Evolutionary conservation across 2,113 vertebrate species (phyloP), one percentile per base, ranked within the genome.

Genomic region (Scatophagus argus): DNA sequence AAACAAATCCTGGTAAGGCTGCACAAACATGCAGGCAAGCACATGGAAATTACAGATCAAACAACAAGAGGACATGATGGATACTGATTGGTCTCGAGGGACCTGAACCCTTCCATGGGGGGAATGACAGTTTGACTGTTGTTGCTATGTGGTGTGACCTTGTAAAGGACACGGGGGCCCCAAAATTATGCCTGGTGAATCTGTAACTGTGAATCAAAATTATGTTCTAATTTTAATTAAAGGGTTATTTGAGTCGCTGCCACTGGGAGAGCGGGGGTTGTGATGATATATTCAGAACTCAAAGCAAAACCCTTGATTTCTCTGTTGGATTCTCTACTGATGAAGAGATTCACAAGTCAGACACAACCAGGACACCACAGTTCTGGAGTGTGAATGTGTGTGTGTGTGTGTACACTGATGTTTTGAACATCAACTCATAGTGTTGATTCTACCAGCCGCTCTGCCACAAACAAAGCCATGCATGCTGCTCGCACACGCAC

Each of bases 201-300:
- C n/a, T 61, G 58, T 39, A 64, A 14, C 17, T 7, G 17, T 44
- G 44, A n/a, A 47, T 65, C 29, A 32, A 46, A 77, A 82, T 73
- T 60, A 27, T 31, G 70, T 64, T 74, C 79, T 85, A 60, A 87
- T 86, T 85, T 83, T 83, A 85, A 83, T 88, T 70, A 82, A 41
- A 73, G 54, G 32, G 43, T 68, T 39, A 81, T 51, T 54, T 34
- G 44, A 71, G 46, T 52, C 39, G 31, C 46, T 34, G 32, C n/a
- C n/a, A n/a, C n/a, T n/a, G n/a, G n/a, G n/a, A 41, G 68, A 43
- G 43, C 61, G 27, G n/a, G 34, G 13, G 14, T 21, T 63, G 68
- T 67, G 31, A 71, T 79, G 56, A 82, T 63, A 44, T 64, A 70
- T 54, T 65, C 60, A 31, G 8, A 77, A 79, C 56, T 71, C 65